Evolutionary conservation across 2,113 vertebrate genomes (phyloP).

Genomic region (Coryphaenoides rupestris): DNA sequence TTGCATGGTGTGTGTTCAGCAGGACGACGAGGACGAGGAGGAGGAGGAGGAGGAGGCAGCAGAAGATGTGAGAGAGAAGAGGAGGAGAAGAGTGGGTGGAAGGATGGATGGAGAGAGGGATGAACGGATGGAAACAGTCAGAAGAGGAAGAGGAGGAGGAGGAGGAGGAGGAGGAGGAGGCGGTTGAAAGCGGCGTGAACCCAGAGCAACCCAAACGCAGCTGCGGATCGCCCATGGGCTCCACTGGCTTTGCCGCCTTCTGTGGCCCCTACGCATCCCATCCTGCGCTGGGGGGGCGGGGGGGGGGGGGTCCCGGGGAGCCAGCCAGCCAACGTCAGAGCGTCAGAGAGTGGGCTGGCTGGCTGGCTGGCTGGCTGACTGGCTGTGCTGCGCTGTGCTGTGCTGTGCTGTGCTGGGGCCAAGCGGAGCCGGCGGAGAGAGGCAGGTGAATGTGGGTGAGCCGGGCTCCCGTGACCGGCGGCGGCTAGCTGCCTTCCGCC

Average conservation of each 20-base stretch:
- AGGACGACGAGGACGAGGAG: slow-evolving; percentile 45
- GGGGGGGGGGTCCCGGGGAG: slow-evolving; percentile 64
- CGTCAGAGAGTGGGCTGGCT: slow-evolving; percentile 66
- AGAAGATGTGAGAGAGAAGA: slow-evolving; percentile 60
- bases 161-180: slow-evolving; percentile 46
- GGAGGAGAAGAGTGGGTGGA: slow-evolving; percentile 61
- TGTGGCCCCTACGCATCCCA: slow-evolving; percentile 53
- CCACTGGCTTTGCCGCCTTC: slow-evolving; percentile 67
- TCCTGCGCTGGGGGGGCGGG: too few relatives aligned
- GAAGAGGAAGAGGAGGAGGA: slow-evolving; percentile 42
- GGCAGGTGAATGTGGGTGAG: slow-evolving; percentile 70
- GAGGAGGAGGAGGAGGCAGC: slow-evolving; percentile 47
- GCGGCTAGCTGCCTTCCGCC: slow-evolving; percentile 72
- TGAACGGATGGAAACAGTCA: slow-evolving; percentile 51
- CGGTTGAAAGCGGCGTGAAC: slow-evolving; percentile 54
- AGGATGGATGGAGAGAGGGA: slow-evolving; percentile 62
- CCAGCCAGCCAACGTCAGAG: slow-evolving; percentile 62
- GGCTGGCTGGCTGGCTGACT: not conserved
- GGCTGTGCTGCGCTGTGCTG: too few relatives aligned
- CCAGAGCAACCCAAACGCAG: slow-evolving; percentile 71
- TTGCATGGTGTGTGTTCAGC: slow-evolving; percentile 67
- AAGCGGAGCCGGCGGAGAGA: slow-evolving; percentile 69
- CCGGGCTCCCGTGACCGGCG: slow-evolving; percentile 67
- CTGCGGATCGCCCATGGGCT: slow-evolving; percentile 76
- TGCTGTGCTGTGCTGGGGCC: too few relatives aligned